A percentile compares a stretch with the other conserved stretches of the same genome.
Conservation (phyloP, 1,140 invertebrate species). For the Nephila pilipes region DNA sequence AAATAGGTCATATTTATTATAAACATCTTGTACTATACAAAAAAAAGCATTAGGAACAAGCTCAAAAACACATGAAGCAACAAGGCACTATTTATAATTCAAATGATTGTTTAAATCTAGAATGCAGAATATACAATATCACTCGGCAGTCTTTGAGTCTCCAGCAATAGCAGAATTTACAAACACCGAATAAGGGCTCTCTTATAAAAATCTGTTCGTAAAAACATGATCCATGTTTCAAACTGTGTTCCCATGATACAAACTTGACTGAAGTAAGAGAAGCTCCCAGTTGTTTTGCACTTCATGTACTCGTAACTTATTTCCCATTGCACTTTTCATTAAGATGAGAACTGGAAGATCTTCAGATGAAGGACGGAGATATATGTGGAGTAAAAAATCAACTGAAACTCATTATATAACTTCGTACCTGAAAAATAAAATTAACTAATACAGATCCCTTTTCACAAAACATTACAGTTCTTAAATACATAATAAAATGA, state of each 20-base stretch:
- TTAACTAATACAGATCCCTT: no score
- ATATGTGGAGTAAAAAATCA: conserved; percentile 14
- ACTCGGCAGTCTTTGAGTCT: no score
- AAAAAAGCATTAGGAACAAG: background rate
- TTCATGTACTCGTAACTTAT: background rate
- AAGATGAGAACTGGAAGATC: conserved; percentile 31
- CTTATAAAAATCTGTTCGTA: background rate
- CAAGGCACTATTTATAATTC: conserved; percentile 15
- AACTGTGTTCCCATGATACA: background rate
- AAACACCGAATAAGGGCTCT: background rate
- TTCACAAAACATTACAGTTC: no score
- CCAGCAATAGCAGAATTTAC: background rate
- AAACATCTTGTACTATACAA: no score
- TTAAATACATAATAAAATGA: no score
- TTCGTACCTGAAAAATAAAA: conserved; percentile 40
- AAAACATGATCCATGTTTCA: background rate
- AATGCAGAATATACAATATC: background rate
- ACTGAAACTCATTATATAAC: conserved; percentile 51
- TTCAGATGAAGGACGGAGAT: conserved; percentile 35
- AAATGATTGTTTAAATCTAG: conserved; percentile 4
- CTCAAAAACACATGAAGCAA: background rate
- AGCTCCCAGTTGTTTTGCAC: background rate
- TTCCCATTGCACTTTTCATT: background rate
- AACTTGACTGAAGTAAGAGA: background rate
- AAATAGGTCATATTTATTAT: no score